phyloP scores from a whole-genome alignment of 2,888 invertebrate species.

The Hypolimnas misippus region DNA sequence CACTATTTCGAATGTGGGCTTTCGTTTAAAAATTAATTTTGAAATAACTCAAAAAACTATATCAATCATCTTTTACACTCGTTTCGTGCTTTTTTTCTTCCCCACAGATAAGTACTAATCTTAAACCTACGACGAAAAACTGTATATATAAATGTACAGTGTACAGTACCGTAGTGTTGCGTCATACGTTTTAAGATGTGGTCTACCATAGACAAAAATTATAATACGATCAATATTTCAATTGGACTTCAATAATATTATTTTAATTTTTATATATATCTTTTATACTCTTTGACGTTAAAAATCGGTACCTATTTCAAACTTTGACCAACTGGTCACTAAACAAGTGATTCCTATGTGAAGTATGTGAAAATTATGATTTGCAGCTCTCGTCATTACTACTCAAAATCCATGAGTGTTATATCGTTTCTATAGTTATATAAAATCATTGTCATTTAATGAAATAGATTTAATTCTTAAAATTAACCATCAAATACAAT shows the following conservation, averaged over 20 bases:
- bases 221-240: background rate
- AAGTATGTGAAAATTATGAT: too few species aligned
- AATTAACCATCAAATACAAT: too few species aligned
- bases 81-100: slow-evolving; percentile 51
- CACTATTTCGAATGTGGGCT: slow-evolving; percentile 66
- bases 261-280: background rate
- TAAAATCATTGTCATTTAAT: too few species aligned
- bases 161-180: slow-evolving; percentile 14
- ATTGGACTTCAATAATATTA: background rate
- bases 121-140: slow-evolving; percentile 15
- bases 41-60: slow-evolving; percentile 58
- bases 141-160: background rate
- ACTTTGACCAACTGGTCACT: background rate
- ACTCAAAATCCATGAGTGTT: too few species aligned
- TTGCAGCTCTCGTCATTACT: too few species aligned
- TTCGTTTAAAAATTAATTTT: slow-evolving; percentile 71
- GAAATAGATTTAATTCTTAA: too few species aligned
- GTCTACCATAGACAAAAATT: slow-evolving; percentile 16
- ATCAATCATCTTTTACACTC: slow-evolving; percentile 63
- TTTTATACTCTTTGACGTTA: too few species aligned
- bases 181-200: slow-evolving; percentile 7
- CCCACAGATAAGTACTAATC: slow-evolving; percentile 42
- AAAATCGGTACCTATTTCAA: too few species aligned
- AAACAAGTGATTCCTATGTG: too few species aligned
- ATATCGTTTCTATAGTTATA: too few species aligned